Evolutionary conservation across 1,140 invertebrate species (phyloP), one percentile per base, ranked within the genome.

Genomic region (Nylanderia fulva): DNA sequence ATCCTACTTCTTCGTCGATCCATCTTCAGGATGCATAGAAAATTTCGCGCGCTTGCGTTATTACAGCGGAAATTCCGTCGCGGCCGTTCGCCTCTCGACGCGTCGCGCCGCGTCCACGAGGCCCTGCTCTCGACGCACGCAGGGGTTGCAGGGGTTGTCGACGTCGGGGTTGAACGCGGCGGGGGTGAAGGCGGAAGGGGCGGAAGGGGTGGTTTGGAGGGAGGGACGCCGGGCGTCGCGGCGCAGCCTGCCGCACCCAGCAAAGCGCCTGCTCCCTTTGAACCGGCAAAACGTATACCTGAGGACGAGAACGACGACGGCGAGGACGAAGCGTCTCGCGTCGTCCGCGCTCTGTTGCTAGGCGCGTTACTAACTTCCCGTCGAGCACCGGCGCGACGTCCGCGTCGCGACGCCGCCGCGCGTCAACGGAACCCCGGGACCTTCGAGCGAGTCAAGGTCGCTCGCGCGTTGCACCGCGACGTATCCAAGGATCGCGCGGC

Each of bases 191-290:
- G 27, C 24, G 33, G 18, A 33, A 18, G 15, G 8, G 13, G 9
- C 24, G 33, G 52, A 36, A 45, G 5, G 39, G n/a, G 24, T 1
- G 18, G 45, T n/a, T 3, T 72, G 76, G 68, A 69, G 82, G 86
- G 61, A 66, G 77, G 89, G 83, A 90, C 87, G 92, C 90, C 87
- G 75, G 90, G 91, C 91, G 92, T 92, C 90, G 92, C 90, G 92
- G 90, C 92, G 92, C 92, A 93, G 91, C 60, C 85, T 93, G 93
- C 93, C 93, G 93, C 93, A 93, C 93, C 93, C 93, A 91, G 87
- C 86, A 90, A 79, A 92, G 93, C 93, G 93, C 93, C 86, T 92
- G 92, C 92, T 92, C 90, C 86, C 72, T 85, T 87, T 89, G 76
- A 72, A 83, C 85, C 85, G 90, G 83, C 83, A 79, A 83, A 86